These are phyloP conservation scores for Rhinichthys klamathensis DNA, from an alignment of 2,113 vertebrate species.

Conservation along the genomic window DNA sequence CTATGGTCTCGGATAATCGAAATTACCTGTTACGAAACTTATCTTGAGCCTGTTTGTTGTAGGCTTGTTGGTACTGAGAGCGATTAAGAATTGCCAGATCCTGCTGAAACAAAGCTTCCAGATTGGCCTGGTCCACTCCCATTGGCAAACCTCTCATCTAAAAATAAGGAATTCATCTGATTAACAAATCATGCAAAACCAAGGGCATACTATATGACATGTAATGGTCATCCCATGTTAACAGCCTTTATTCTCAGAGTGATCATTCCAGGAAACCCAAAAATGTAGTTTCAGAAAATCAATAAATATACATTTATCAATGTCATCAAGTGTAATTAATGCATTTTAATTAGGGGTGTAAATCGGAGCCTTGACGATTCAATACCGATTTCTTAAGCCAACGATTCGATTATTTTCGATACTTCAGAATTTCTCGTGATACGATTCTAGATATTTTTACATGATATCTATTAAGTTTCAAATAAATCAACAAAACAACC, in stretches of 20 bases:
- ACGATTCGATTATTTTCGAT: too few species aligned
- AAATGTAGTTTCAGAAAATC: not conserved
- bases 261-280: too few species aligned
- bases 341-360: too few species aligned
- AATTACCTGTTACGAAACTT: conserved; percentile 87
- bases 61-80: conserved; percentile 84
- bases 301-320: not conserved
- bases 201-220: not conserved
- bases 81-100: conserved; percentile 86
- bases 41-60: conserved; percentile 84
- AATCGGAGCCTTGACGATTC: too few species aligned
- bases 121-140: conserved; percentile 84
- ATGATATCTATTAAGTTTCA: too few species aligned
- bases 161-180: not conserved
- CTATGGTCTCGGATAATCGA: not conserved
- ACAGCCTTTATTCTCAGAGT: not conserved
- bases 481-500: too few species aligned
- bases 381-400: too few species aligned
- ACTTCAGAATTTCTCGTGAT: too few species aligned
- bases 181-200: not conserved
- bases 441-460: too few species aligned
- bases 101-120: conserved; percentile 88
- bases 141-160: conserved; percentile 84
- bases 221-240: not conserved
- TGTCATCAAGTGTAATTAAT: not conserved